These are phyloP conservation scores for Brotula barbata DNA, from an alignment of 2,797 vertebrate genomes.

Conservation along the genomic window DNA sequence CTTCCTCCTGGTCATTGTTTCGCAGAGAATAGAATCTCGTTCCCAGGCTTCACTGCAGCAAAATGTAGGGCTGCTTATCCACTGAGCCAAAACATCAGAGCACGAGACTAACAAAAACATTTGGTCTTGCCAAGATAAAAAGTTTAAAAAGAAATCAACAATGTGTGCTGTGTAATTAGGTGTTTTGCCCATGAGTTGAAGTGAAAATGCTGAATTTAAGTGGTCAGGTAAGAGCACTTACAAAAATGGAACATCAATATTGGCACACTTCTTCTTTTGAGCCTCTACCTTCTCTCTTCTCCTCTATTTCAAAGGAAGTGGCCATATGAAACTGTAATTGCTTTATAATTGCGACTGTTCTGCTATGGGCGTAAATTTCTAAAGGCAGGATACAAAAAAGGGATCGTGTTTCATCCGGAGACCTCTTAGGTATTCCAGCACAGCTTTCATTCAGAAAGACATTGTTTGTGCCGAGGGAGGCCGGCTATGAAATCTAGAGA, in stretches of 20 bases:
- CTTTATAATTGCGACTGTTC: conserved; percentile 70
- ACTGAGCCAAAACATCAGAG: no score
- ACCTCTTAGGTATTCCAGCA: conserved; percentile 52
- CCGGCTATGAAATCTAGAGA: conserved; percentile 20
- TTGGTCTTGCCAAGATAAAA: conserved; percentile 8
- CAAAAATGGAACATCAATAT: conserved; percentile 40
- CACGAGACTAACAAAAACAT: conserved; percentile 17
- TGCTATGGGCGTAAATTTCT: conserved; percentile 59
- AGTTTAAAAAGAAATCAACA: conserved; percentile 23
- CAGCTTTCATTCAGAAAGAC: conserved; percentile 50
- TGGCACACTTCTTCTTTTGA: conserved; percentile 36
- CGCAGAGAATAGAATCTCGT: conserved; percentile 52
- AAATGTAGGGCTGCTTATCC: conserved; percentile 8
- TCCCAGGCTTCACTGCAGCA: conserved; percentile 50
- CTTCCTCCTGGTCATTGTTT: conserved; percentile 57
- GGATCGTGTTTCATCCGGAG: conserved; percentile 69
- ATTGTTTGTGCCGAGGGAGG: conserved; percentile 39
- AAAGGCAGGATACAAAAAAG: conserved; percentile 60
- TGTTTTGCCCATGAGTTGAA: conserved; percentile 25
- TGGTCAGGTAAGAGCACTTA: conserved; percentile 24
- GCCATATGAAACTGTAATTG: conserved; percentile 75
- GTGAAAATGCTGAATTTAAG: conserved; percentile 30
- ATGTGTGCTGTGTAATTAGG: conserved; percentile 21
- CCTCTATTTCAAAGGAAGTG: conserved; percentile 49
- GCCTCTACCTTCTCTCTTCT: conserved; percentile 43